Base-by-base conservation (phyloP, 2,113 vertebrate genomes). In the Mus musculus region DNA sequence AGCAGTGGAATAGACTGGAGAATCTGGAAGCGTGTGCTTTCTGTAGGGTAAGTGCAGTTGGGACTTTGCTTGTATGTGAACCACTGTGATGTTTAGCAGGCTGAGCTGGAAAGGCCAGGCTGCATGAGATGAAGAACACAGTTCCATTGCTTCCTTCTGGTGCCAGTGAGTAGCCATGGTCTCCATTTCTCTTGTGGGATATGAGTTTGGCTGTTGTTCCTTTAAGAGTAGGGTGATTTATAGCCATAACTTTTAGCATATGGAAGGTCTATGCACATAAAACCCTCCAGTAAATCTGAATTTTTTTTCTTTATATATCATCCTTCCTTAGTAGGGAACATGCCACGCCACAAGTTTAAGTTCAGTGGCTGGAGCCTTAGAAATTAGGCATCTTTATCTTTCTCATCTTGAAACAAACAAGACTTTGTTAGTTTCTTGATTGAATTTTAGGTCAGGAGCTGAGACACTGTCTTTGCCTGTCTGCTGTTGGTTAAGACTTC, bases 11-110 rank as follows among this genome's bases (percentile, higher is more conserved):
- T 67, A 54, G 93, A 65, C 49, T 13, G 67, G 86, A 89, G 89
- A 93, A 93, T 94, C 69, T 94, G 89, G 96, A 96, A 88, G 81
- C 52, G 54, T 39, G 42, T 42, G 87, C 61, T 85, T 87, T 85
- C 80, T 91, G 5, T 56, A 69, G 67, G 92, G 52, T 69, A 81
- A 63, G 42, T 65, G 56, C 88, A 24, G 82, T 76, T 93, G 59
- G 65, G 92, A 92, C 93, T 95, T 90, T 95, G 80, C 78, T 94
- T 93, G 71, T 52, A 4, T 90, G 88, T 86, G 65, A 76, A 81
- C 78, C 88, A 54, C 92, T 93, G 80, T 89, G 92, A 42, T 67
- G 30, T 86, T 88, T 42, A 71, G 71, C 19, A 80, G 71, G 71
- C 92, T 63, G 39, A 88, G 56, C 85, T 76, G 65, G 54, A 90